Percentiles rank a stretch among this genome's conserved stretches.
These are phyloP conservation scores for Acanthosepion lycidas DNA, from an alignment of 2,888 invertebrate species.

Conservation along the genomic window DNA sequence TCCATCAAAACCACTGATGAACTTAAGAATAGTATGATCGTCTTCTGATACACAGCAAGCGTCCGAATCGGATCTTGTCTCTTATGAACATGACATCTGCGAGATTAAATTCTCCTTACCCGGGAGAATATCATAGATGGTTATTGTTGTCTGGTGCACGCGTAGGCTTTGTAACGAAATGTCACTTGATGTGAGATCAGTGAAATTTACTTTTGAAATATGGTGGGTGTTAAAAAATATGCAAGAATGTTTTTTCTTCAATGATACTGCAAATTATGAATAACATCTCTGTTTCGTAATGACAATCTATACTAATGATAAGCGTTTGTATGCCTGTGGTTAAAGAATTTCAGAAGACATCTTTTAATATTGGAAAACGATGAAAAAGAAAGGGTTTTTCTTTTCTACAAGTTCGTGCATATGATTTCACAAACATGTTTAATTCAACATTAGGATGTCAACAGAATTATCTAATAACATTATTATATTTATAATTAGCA, in stretches of 20 bases:
- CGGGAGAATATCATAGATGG: neutral
- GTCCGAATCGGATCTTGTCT: neutral
- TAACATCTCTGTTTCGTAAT: too few species aligned
- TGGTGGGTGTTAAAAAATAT: constrained; percentile 42
- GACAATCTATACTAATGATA: too few species aligned
- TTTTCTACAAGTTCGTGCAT: too few species aligned
- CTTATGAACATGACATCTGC: neutral
- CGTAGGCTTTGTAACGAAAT: neutral
- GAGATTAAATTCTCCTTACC: neutral
- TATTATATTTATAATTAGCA: too few species aligned
- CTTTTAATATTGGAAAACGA: too few species aligned
- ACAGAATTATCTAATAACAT: too few species aligned
- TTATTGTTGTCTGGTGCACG: neutral
- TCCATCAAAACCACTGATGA: neutral
- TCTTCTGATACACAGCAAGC: neutral
- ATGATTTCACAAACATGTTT: too few species aligned
- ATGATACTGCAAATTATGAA: too few species aligned
- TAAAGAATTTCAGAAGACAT: too few species aligned
- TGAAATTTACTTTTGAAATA: neutral
- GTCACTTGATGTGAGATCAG: neutral
- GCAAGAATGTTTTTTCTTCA: constrained; percentile 51
- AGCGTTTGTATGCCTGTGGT: too few species aligned
- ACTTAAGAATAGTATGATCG: neutral
- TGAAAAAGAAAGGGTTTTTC: too few species aligned
- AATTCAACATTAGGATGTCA: too few species aligned